A percentile compares a stretch with the other conserved stretches of the same genome.
phyloP scores from a whole-genome alignment of 2,113 vertebrate species.

The Eclectus roratus region DNA sequence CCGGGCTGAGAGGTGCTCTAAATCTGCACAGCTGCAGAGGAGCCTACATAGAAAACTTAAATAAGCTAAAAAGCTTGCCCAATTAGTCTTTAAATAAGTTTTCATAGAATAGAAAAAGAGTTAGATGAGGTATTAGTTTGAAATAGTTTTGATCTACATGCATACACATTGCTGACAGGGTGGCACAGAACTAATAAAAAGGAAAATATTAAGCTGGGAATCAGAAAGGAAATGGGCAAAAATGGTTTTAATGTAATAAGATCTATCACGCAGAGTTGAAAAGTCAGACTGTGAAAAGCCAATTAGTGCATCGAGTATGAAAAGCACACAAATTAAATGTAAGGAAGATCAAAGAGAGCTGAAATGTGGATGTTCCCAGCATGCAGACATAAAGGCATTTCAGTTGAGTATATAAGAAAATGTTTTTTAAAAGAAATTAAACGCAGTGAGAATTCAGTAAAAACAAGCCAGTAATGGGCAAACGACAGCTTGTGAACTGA shows the following conservation, averaged over 20 bases:
- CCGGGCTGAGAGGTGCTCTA: neutral
- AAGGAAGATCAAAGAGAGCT: slow-evolving; percentile 8
- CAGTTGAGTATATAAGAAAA: neutral
- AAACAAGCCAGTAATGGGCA: neutral
- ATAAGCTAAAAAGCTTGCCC: neutral
- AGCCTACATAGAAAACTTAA: neutral
- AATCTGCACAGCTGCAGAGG: neutral
- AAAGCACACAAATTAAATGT: neutral
- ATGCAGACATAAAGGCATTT: neutral
- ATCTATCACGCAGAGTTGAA: neutral
- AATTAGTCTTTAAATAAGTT: neutral
- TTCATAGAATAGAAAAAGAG: neutral
- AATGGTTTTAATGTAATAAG: neutral
- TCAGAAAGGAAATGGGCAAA: neutral
- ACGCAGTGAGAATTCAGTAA: neutral
- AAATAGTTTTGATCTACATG: neutral
- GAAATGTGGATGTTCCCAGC: neutral
- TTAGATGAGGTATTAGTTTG: neutral
- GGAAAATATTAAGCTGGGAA: neutral
- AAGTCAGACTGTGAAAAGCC: slow-evolving; percentile 41
- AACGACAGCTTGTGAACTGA: neutral
- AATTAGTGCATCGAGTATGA: slow-evolving; percentile 37
- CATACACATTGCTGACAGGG: neutral
- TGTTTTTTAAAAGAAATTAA: neutral
- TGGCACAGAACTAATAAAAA: neutral